These are phyloP conservation scores for Apis laboriosa DNA, from an alignment of 1,140 invertebrate species.

Conservation along the genomic window DNA sequence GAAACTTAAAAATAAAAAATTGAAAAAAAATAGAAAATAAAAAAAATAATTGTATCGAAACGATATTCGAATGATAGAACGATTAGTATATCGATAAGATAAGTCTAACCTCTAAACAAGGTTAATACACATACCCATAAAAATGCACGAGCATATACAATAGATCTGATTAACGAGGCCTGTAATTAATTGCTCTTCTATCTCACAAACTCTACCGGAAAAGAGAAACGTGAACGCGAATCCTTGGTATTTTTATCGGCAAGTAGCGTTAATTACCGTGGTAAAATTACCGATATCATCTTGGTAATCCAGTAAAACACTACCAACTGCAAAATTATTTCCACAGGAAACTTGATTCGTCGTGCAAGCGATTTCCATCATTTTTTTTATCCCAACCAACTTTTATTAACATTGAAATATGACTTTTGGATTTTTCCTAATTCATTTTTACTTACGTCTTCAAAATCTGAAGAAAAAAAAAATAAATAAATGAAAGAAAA, in stretches of 20 bases:
- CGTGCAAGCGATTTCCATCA: slow-evolving; percentile 21
- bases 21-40: background rate
- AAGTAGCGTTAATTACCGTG: slow-evolving; percentile 66
- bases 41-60: background rate
- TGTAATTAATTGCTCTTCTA: slow-evolving; percentile 47
- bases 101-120: no score
- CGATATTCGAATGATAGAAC: background rate
- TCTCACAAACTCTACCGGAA: slow-evolving; percentile 37
- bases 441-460: no score
- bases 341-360: slow-evolving; percentile 48
- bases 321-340: slow-evolving; percentile 52
- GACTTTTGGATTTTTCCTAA: no score
- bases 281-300: slow-evolving; percentile 71
- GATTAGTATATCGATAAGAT: background rate
- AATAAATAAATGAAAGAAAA: no score
- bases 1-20: no score
- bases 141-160: no score
- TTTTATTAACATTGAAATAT: no score
- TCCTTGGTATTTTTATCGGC: slow-evolving; percentile 34
- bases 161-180: slow-evolving; percentile 44
- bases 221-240: slow-evolving; percentile 44
- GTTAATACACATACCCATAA: no score
- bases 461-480: no score
- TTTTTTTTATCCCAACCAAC: background rate
- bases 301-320: slow-evolving; percentile 47